Evolutionary conservation across 2,113 vertebrate species (phyloP), one percentile per base, ranked within the genome.

Genomic region (Platysteira castanea): DNA sequence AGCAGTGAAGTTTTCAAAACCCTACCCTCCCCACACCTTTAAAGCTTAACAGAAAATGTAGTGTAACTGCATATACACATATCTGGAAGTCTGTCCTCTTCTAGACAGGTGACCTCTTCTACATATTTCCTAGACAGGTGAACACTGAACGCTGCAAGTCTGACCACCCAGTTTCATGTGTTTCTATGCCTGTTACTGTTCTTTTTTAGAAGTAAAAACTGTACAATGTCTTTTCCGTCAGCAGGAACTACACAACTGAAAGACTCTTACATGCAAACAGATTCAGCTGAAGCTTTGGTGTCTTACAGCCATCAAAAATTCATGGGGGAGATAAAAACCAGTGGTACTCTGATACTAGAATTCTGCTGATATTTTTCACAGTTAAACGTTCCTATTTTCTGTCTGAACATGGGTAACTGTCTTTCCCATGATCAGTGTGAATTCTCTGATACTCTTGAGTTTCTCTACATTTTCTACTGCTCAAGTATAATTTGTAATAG

Each of bases 401-500:
- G 11, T 57, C 37, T 68, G 35, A 87, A 64, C 28, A 41, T 31
- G 20, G 2, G 3, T 41, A 70, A 21, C 60, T 63, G 5, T 56
- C 50, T 53, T 79, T 47, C 24, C 44, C 6, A 8, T n/a, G 13
- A 71, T 68, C 42, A 46, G 2, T 15, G n/a, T 46, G 46, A 91
- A 63, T 81, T 81, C 33, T 81, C 42, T 70, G 35, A 11, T 71
- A 49, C 8, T 74, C 28, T 52, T 52, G 61, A 57, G 67, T 71
- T 92, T 84, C 76, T 91, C 67, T 84, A 9, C 28, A 26, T 88
- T 88, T 90, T 80, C 76, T 77, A 12, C 59, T 59, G 57, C 37
- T 61, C 39, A 64, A 84, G 30, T 79, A 11, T 69, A 57, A 80
- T 77, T 82, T 61, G 20, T 97, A 93, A 95, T 93, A 44, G 67